A percentile compares a stretch with the other conserved stretches of the same genome.
These are phyloP conservation scores for Platalea minor DNA, from an alignment of 2,797 vertebrate species.

Conservation along the genomic window DNA sequence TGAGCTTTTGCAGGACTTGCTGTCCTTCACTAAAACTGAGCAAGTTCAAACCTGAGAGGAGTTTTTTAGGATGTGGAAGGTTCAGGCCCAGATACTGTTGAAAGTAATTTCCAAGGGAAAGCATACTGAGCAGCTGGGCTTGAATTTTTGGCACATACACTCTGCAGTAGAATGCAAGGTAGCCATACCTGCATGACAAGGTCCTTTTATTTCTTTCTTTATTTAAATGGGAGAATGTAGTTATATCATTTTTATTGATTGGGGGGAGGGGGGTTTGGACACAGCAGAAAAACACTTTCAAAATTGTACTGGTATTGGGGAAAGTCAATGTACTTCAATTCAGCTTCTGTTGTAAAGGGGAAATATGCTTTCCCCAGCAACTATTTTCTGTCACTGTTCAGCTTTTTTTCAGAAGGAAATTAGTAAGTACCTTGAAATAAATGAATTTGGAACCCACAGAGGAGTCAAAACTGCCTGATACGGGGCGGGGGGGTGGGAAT, in stretches of 20 bases:
- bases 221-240: not conserved
- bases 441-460: not conserved
- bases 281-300: not conserved
- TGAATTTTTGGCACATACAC: not conserved
- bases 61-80: not conserved
- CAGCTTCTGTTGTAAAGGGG: not conserved
- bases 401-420: not conserved
- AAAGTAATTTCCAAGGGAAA: not conserved
- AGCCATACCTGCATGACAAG: not conserved
- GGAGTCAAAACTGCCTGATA: not conserved
- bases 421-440: not conserved
- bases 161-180: not conserved
- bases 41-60: not conserved
- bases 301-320: not conserved
- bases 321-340: conserved; percentile 14
- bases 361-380: not conserved
- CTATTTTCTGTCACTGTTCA: not conserved
- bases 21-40: not conserved
- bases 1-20: not conserved
- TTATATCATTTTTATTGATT: not conserved
- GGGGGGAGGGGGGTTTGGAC: not conserved
- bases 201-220: not conserved
- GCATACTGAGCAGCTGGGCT: not conserved
- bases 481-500: not conserved
- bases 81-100: not conserved